Percentiles rank a stretch among this genome's conserved stretches.
phyloP scores from a whole-genome alignment of 2,888 invertebrate species.

The Chorisops tibialis region DNA sequence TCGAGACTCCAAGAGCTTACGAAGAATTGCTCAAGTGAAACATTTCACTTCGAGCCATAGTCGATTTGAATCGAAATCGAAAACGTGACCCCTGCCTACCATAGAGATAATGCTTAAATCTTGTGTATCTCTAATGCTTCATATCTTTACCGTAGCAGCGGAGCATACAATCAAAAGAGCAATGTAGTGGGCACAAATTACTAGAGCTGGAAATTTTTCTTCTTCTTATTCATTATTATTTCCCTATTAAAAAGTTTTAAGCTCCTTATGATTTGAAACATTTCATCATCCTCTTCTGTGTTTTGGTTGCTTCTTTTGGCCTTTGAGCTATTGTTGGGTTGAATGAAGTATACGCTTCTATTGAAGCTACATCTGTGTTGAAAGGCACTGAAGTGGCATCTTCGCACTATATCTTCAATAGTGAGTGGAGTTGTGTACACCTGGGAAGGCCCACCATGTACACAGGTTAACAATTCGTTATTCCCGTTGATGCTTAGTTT shows the following conservation, averaged over 20 bases:
- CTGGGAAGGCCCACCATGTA: conserved; percentile 13
- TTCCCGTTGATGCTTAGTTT: conserved; percentile 22
- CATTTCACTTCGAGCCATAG: not conserved
- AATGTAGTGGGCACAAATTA: not conserved
- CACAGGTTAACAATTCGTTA: conserved; percentile 1
- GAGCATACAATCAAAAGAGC: not conserved
- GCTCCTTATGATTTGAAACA: conserved; percentile 2
- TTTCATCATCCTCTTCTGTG: not conserved
- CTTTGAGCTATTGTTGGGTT: not conserved
- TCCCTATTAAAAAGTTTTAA: too few species aligned
- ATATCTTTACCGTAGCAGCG: not conserved
- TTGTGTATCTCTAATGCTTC: not conserved
- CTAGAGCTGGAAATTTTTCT: too few species aligned
- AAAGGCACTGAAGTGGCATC: not conserved
- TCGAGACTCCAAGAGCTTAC: not conserved
- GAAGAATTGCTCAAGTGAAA: not conserved
- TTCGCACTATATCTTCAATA: not conserved
- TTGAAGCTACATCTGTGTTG: not conserved
- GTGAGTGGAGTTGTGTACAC: not conserved
- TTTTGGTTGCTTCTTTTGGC: not conserved
- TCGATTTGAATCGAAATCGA: conserved; percentile 34
- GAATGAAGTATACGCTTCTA: too few species aligned
- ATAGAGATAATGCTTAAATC: conserved; percentile 15
- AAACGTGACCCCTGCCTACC: conserved; percentile 35
- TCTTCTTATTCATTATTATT: too few species aligned